Evolutionary conservation across 1,140 invertebrate species (phyloP), one percentile per base, ranked within the genome.

Genomic region (Bombus difficillimus): DNA sequence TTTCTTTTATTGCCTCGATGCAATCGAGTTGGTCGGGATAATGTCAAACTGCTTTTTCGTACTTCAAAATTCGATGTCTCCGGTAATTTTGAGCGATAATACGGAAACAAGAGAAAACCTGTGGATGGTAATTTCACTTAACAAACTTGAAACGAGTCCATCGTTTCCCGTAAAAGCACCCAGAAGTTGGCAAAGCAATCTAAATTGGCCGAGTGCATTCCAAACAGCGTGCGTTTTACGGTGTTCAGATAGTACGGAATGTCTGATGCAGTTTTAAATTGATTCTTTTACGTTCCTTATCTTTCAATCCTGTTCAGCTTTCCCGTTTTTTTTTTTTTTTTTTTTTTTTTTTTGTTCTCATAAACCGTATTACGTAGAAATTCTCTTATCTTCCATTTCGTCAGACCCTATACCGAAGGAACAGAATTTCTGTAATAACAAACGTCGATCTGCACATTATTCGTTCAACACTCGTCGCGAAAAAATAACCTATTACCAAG

Each of bases 111-210:
- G 53, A n/a, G 34, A 53, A 3, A 64, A 78, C 37, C 53, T 39
- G 57, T 57, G 28, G 25, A 53, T 47, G 83, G 68, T 72, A 79
- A 84, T 84, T 84, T 84, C 76, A 71, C 66, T 84, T 78, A 53
- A 43, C n/a, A 6, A 79, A 79, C 53, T 71, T 37, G 76, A 47
- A 15, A 71, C 66, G 37, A 18, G 47, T 32, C 47, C 22, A 37
- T 43, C 72, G 74, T 69, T 83, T 41, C 62, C 47, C 37, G 43
- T 47, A 47, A 71, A 62, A 53, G 39, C 66, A 12, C 10, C 32
- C 57, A 41, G 47, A 84, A 84, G 77, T 84, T 84, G 83, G 83
- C 76, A 79, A 79, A 84, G 66, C 82, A 22, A 84, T 41, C 47
- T 28, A 39, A 84, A 84, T 43, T 18, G 37, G 25, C 59, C 43